Evolutionary conservation across 2,113 vertebrate genomes (phyloP).

Genomic region (Micronycteris hirsuta): DNA sequence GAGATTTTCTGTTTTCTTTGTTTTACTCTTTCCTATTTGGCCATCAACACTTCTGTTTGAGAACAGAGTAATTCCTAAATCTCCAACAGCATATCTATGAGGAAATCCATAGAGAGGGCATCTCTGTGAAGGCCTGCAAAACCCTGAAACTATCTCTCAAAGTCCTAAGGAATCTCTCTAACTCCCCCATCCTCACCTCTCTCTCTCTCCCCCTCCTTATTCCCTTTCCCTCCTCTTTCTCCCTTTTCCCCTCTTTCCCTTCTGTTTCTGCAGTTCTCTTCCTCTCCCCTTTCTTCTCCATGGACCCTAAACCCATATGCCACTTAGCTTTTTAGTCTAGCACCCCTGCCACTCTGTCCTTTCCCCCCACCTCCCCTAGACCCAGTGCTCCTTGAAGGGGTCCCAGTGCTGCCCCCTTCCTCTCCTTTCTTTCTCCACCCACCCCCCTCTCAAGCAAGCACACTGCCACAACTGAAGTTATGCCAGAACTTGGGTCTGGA

Average conservation of each 20-base stretch:
- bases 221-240: neutral
- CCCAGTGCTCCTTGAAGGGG: too few relatives aligned
- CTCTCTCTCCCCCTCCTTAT: neutral
- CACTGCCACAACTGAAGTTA: neutral
- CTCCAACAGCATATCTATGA: neutral
- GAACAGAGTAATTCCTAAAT: neutral
- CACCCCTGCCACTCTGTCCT: neutral
- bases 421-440: neutral
- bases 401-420: neutral
- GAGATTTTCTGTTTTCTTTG: neutral
- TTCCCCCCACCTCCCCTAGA: too few relatives aligned
- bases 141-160: neutral
- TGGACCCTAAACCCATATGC: neutral
- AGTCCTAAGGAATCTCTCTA: neutral
- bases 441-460: rapidly evolving
- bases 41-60: neutral
- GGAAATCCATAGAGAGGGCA: neutral
- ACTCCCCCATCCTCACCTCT: neutral
- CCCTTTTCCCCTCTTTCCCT: neutral
- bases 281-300: neutral
- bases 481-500: neutral
- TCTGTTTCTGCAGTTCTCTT: neutral
- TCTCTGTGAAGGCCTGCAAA: neutral
- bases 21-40: neutral
- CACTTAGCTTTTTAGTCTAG: neutral